Base-by-base conservation (phyloP, 2,888 invertebrate genomes). In the Parnassius glacialis region DNA sequence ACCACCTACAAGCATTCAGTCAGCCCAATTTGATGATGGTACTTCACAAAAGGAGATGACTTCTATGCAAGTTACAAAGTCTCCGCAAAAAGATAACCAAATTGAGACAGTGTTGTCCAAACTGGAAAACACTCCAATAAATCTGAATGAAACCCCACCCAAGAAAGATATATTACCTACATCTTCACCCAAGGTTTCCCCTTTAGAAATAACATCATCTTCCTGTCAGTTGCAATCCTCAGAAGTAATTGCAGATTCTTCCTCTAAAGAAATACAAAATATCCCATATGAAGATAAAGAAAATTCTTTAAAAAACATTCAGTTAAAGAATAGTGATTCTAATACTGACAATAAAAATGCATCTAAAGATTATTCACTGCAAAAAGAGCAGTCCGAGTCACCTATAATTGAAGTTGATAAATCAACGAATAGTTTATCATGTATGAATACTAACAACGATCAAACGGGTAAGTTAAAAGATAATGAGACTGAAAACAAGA, bases 401-500 rank as follows among this genome's bases (percentile, higher is more conserved):
- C 13, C 44, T 51, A 12, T 3, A 11, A 7, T 45, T 48, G 51
- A 62, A 1, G 11, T 2, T 1, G 44, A 52, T 16, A 43, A 56
- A 51, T 12, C 12, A 41, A 59, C 16, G 25, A 47, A 25, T 59
- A 52, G 48, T 20, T 55, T 42, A 12, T 9, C 48, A 41, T 52
- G 12, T 25, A 52, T 3, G 9, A 52, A 43, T 44, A 34, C 0
- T 9, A 52, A 44, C 16, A 34, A n/a, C 5, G 47, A 57, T 2
- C 44, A 43, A 1, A 44, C 12, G 13, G 25, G 34, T 12, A 57
- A 62, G 25, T 50, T 9, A 13, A 53, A 13, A 3, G 43, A 52
- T 59, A 66, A 57, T 51, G 67, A 72, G 3, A 65, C 57, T 3
- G 48, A 48, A 7, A 48, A 48, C 47, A 67, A 59, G 53, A 69